phyloP scores from a whole-genome alignment of 1,140 invertebrate species.

The Eubasilissa regina region DNA sequence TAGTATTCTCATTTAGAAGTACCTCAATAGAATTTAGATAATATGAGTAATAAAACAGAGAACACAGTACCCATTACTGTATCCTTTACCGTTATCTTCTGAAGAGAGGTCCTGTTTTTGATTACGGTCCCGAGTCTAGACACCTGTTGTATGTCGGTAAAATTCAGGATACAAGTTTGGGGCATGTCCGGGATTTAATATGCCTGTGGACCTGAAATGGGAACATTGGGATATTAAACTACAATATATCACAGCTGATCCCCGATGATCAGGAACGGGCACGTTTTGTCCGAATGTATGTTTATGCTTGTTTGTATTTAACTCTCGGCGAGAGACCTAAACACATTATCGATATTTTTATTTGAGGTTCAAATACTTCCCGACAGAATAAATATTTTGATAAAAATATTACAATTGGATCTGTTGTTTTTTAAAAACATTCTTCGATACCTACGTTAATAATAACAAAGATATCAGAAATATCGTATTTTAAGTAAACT shows the following conservation, averaged over 20 bases:
- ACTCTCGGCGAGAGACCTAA: background rate
- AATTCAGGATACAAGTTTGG: slow-evolving; percentile 5
- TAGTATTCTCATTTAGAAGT: no score
- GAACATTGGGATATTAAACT: background rate
- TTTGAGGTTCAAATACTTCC: no score
- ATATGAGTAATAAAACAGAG: no score
- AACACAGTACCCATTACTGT: no score
- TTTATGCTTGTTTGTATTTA: background rate
- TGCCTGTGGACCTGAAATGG: background rate
- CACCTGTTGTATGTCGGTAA: slow-evolving; percentile 30
- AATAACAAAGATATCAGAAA: no score
- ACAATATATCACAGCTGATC: slow-evolving; percentile 19
- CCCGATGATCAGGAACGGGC: background rate
- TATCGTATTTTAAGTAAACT: no score
- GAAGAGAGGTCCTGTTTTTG: background rate
- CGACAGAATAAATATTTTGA: no score
- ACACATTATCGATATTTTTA: background rate
- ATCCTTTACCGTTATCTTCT: background rate
- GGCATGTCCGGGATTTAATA: slow-evolving; percentile 13
- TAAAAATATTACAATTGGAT: no score
- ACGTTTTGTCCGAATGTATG: slow-evolving; percentile 11
- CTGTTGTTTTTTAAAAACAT: no score
- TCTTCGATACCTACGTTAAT: no score
- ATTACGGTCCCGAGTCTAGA: slow-evolving; percentile 7
- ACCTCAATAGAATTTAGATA: no score